Evolutionary conservation across 2,113 vertebrate species (phyloP), one percentile per base, ranked within the genome.

Genomic region (Bubalus kerabau): DNA sequence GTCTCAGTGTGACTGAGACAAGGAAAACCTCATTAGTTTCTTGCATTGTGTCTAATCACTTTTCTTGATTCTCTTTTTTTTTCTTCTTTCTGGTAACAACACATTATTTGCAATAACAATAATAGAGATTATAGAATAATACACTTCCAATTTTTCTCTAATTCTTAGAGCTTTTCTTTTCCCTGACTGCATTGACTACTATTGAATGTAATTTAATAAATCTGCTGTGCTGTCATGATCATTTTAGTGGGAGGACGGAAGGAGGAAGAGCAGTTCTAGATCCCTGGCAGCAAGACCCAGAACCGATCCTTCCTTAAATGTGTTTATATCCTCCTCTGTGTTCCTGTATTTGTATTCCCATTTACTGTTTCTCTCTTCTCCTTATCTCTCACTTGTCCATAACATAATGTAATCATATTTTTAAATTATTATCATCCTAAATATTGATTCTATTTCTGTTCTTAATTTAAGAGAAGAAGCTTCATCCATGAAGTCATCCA

Each of bases 261-360:
- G 32, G n/a, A 57, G 30, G 48, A 19, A 12, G 14, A 60, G 12
- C 12, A 0, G 50, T 19, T 11, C 10, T 6, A 2, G 76, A n/a
- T 6, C 32, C 13, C 32, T 23, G 15, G 19, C 32, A 3, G 17
- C 13, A 32, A 32, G 15, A 43, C 2, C 56, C 19, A 40, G 24
- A 8, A 11, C 3, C 4, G 7, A 26, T 14, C 48, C n/a, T 36
- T n/a, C 30, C 30, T 54, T 57, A 3, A 46, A 32, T 40, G 43
- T 4, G 48, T 4, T 3, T 46, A 43, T 14, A 19, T 1, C 4
- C 12, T 71, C 52, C 14, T 60, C 54, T 32, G 1, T 1, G 2
- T 17, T 11, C 40, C 2, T 57, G 12, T 26, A 6, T 17, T 52
- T 90, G 8, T 21, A 50, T 81, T 11, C 6, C 14, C 16, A 80